phyloP scores from a whole-genome alignment of 2,888 invertebrate genomes.

The Folsomia manolachei region DNA sequence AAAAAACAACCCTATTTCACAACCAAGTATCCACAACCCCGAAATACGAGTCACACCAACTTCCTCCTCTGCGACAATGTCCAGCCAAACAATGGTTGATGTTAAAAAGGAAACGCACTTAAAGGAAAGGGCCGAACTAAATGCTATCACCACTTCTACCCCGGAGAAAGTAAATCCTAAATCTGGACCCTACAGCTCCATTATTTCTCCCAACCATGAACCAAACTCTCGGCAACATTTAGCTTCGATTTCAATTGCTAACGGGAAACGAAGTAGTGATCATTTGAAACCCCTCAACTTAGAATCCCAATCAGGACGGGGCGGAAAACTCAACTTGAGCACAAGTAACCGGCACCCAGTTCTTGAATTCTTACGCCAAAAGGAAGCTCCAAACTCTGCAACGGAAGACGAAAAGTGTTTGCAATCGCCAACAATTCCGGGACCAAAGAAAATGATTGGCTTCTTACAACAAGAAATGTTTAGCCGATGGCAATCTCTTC shows the following conservation, averaged over 20 bases:
- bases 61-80: too few relatives aligned
- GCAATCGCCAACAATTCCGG: not conserved
- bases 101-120: too few relatives aligned
- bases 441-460: constrained; percentile 11
- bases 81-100: too few relatives aligned
- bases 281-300: not conserved
- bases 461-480: constrained; percentile 18
- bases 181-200: not conserved
- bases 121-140: too few relatives aligned
- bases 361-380: not conserved
- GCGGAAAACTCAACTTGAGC: not conserved
- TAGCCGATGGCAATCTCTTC: constrained; percentile 20
- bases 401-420: not conserved
- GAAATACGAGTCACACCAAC: too few relatives aligned
- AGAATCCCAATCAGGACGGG: not conserved
- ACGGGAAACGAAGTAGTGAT: not conserved
- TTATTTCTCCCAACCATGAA: not conserved
- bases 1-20: too few relatives aligned
- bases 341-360: too few relatives aligned
- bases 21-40: too few relatives aligned
- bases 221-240: too few relatives aligned
- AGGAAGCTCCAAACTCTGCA: not conserved
- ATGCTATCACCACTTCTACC: not conserved
- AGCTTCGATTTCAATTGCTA: too few relatives aligned
- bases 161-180: not conserved